These are phyloP conservation scores for Tenebrosternarchus preto DNA, from an alignment of 2,113 vertebrate species.

Conservation along the genomic window DNA sequence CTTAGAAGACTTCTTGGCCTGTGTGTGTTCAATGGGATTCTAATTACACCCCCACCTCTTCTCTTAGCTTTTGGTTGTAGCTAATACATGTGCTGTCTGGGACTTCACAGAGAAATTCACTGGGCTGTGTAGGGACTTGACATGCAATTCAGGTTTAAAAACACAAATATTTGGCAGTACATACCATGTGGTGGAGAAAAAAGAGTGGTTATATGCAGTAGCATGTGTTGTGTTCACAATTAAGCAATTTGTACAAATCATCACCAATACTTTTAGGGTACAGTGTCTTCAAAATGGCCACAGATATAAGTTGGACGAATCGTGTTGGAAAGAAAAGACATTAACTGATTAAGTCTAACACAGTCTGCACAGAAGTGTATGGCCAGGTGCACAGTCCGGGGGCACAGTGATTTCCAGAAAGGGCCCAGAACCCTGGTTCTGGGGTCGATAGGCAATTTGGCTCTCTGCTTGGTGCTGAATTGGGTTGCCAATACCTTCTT, in stretches of 20 bases:
- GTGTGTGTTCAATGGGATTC: too few relatives aligned
- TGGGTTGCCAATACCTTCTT: background rate
- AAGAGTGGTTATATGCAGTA: conserved; percentile 18
- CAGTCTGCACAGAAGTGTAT: background rate
- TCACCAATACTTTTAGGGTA: background rate
- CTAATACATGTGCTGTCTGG: conserved; percentile 5
- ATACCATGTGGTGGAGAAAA: background rate
- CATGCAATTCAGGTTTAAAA: background rate
- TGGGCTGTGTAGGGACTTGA: conserved; percentile 3
- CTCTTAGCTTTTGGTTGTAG: conserved; percentile 41
- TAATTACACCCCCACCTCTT: too few relatives aligned
- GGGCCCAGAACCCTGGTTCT: background rate
- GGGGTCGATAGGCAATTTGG: background rate
- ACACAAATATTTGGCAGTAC: conserved; percentile 8
- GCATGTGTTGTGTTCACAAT: conserved; percentile 25
- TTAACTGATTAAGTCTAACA: conserved; percentile 23
- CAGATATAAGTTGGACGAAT: background rate
- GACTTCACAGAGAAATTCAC: background rate
- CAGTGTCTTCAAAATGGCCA: background rate
- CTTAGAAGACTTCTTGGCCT: background rate
- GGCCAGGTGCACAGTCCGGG: background rate
- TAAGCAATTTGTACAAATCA: conserved; percentile 13
- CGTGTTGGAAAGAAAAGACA: background rate
- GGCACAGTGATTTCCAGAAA: conserved; percentile 35
- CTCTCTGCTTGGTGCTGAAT: background rate